Percentiles rank a stretch among this genome's conserved stretches.
phyloP scores from a whole-genome alignment of 92 coral and sea anemone genomes.

The Nematostella vectensis region DNA sequence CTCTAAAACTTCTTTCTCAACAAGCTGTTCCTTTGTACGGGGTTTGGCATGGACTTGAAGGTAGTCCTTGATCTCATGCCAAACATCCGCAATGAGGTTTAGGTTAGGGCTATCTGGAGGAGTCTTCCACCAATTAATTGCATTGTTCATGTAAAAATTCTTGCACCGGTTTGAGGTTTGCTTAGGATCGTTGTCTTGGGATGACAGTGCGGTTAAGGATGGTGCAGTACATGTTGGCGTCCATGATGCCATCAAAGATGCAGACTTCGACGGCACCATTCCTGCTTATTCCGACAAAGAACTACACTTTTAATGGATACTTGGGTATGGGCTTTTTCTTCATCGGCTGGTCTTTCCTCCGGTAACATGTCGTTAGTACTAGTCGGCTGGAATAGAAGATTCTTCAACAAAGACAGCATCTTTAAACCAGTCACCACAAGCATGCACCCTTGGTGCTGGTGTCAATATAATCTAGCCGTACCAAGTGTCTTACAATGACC shows the following conservation, averaged over 20 bases:
- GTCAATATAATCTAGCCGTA: constrained; percentile 32
- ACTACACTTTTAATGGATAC: constrained; percentile 31
- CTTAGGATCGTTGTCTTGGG: constrained; percentile 36
- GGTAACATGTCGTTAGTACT: constrained; percentile 15
- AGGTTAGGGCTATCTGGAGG: constrained; percentile 50
- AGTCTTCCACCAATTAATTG: constrained; percentile 36
- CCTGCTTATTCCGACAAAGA: constrained; percentile 37
- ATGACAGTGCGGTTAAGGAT: constrained; percentile 13
- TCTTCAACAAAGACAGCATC: constrained; percentile 21
- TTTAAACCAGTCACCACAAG: constrained; percentile 13
- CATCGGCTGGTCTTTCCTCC: constrained; percentile 18
- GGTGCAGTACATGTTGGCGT: constrained; percentile 14
- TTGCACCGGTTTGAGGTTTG: constrained; percentile 15
- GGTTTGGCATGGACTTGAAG: constrained; percentile 24
- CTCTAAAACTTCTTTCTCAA: constrained; percentile 27
- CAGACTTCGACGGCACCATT: constrained; percentile 23
- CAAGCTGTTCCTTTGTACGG: constrained; percentile 24
- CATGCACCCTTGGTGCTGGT: too few relatives aligned
- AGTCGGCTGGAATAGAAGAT: constrained; percentile 11
- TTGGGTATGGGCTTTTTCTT: constrained; percentile 29
- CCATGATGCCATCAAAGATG: constrained; percentile 37
- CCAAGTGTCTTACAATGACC: constrained; percentile 13
- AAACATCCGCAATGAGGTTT: constrained; percentile 37
- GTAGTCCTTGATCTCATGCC: constrained; percentile 31
- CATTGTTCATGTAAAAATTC: constrained; percentile 22